Percentiles rank a stretch among this genome's conserved stretches.
Evolutionary conservation across 2,113 vertebrate species (phyloP).

Genomic region (Ceratotherium simum): DNA sequence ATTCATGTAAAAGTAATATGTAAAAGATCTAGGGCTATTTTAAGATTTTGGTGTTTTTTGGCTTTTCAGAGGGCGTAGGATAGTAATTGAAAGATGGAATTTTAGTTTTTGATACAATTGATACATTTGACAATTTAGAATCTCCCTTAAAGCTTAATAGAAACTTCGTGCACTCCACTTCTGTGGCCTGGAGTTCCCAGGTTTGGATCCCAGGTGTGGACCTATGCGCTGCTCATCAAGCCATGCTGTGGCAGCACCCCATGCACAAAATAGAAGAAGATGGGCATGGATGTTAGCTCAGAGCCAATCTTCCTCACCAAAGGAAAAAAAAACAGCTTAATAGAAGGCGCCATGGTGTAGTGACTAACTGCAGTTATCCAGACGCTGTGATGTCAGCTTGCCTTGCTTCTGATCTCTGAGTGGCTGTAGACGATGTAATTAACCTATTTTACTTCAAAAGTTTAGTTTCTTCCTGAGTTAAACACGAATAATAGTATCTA

Average conservation of each 20-base stretch:
- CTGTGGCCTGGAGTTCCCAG: no score
- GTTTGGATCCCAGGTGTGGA: no score
- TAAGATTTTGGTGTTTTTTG: not conserved
- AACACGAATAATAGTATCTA: not conserved
- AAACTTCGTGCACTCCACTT: no score
- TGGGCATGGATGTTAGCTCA: no score
- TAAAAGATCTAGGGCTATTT: not conserved
- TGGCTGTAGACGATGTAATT: not conserved
- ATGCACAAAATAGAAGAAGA: no score
- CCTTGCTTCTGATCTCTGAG: not conserved
- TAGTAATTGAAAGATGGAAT: not conserved
- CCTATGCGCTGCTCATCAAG: no score
- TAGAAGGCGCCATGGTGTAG: not conserved
- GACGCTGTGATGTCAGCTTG: not conserved
- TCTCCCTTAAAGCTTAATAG: not conserved
- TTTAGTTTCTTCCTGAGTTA: not conserved
- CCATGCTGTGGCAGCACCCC: no score
- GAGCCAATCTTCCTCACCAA: no score
- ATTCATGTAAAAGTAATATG: not conserved
- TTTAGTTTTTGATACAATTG: not conserved
- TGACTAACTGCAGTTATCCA: not conserved
- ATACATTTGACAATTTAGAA: not conserved
- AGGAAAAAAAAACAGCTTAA: not conserved
- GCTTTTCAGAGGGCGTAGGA: not conserved
- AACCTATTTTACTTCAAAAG: not conserved